Percentiles rank a stretch among this genome's conserved stretches.
phyloP scores from a whole-genome alignment of 2,888 invertebrate genomes.

The Parnassius mnemosyne region DNA sequence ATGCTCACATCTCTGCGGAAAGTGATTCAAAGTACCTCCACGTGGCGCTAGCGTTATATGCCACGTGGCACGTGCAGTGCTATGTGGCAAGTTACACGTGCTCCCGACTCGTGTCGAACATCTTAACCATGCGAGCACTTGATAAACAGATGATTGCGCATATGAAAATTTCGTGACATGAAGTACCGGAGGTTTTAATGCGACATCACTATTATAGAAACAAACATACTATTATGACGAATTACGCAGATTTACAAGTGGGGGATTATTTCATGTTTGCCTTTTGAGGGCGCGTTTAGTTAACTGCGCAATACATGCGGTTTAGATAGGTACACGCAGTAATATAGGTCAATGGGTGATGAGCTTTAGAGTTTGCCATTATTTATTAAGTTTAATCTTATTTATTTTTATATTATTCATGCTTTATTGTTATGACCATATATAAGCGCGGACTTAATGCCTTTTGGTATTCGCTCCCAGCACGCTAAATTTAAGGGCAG shows the following conservation, averaged over 20 bases:
- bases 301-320: constrained; percentile 1
- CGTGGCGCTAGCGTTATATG: constrained; percentile 8
- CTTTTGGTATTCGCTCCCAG: too few relatives aligned
- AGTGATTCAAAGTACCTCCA: constrained; percentile 4
- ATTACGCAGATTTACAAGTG: constrained; percentile 8
- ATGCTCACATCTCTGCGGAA: background rate
- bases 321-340: too few relatives aligned
- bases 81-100: constrained; percentile 24
- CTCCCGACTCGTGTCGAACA: constrained; percentile 21
- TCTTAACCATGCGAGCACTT: constrained; percentile 14
- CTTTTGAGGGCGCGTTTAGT: background rate
- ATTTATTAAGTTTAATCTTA: too few relatives aligned
- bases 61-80: background rate
- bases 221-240: background rate
- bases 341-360: too few relatives aligned
- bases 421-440: too few relatives aligned
- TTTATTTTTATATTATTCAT: too few relatives aligned
- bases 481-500: too few relatives aligned
- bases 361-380: too few relatives aligned
- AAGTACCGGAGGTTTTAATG: background rate
- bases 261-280: background rate
- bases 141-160: constrained; percentile 28
- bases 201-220: constrained; percentile 6
- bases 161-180: constrained; percentile 7
- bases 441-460: too few relatives aligned